Conservation (phyloP, 2,888 invertebrate genomes). For the Prenolepis imparis region DNA sequence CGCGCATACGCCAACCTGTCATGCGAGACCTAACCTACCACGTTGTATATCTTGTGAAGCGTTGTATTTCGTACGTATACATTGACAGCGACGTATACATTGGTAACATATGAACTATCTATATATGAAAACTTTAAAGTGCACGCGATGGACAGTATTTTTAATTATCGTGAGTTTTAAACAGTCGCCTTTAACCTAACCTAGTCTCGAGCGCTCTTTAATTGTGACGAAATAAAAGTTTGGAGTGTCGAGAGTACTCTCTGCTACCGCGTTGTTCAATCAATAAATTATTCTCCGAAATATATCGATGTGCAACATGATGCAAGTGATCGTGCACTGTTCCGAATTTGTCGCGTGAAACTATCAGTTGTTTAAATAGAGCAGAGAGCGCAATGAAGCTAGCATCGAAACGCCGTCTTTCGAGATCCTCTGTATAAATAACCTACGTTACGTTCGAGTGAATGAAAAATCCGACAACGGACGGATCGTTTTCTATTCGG, state of each 20-base stretch:
- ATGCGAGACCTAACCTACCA: slow-evolving; percentile 61
- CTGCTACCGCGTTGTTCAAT: background rate
- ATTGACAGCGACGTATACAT: slow-evolving; percentile 12
- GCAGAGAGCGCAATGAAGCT: background rate
- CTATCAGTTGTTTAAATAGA: slow-evolving; percentile 19
- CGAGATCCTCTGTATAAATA: slow-evolving; percentile 21
- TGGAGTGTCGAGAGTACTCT: background rate
- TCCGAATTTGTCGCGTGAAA: slow-evolving; percentile 13
- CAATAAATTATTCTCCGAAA: slow-evolving; percentile 16
- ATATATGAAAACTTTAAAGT: slow-evolving; percentile 6
- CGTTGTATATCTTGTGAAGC: slow-evolving; percentile 60
- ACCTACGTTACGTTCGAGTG: slow-evolving; percentile 25
- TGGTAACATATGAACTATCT: background rate
- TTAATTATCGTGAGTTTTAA: background rate
- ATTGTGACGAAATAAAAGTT: background rate
- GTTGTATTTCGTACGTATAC: background rate
- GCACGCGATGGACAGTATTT: background rate
- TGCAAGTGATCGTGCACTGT: background rate
- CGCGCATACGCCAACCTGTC: slow-evolving; percentile 62
- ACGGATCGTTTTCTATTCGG: slow-evolving; percentile 34
- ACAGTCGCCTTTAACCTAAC: background rate
- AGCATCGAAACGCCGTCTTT: slow-evolving; percentile 10
- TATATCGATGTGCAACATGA: background rate
- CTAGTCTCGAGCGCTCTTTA: background rate
- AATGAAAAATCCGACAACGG: slow-evolving; percentile 41